phyloP scores from a whole-genome alignment of 2,888 invertebrate species.

The Lydus trimaculatus region DNA sequence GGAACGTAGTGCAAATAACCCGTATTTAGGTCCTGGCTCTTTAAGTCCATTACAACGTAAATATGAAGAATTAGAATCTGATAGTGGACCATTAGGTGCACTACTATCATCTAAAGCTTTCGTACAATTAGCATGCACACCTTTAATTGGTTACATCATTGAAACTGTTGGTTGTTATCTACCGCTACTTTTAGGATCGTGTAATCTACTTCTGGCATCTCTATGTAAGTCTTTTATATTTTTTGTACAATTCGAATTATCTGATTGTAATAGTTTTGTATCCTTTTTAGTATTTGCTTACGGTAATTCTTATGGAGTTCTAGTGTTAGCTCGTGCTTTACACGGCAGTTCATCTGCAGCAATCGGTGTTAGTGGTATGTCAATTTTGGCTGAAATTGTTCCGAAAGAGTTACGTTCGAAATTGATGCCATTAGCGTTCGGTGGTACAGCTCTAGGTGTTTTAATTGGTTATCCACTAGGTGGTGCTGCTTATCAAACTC shows the following conservation, averaged over 20 bases:
- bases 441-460: slow-evolving; percentile 82
- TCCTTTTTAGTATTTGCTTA: slow-evolving; percentile 75
- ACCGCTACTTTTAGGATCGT: slow-evolving; percentile 73
- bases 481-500: slow-evolving; percentile 76
- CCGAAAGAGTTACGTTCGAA: slow-evolving; percentile 66
- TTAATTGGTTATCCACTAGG: slow-evolving; percentile 84
- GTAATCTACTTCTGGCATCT: slow-evolving; percentile 72
- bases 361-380: slow-evolving; percentile 82
- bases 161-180: slow-evolving; percentile 71
- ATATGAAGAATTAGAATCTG: slow-evolving; percentile 62
- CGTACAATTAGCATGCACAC: slow-evolving; percentile 80
- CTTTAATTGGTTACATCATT: slow-evolving; percentile 75
- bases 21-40: slow-evolving; percentile 47
- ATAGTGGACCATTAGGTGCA: slow-evolving; percentile 73
- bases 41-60: slow-evolving; percentile 58
- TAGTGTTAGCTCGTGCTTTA: slow-evolving; percentile 77
- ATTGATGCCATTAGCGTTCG: slow-evolving; percentile 82
- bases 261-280: background rate
- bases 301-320: slow-evolving; percentile 71
- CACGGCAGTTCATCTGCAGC: slow-evolving; percentile 85
- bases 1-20: slow-evolving; percentile 19
- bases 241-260: too few species aligned
- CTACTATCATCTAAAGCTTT: slow-evolving; percentile 80
- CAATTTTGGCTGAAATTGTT: slow-evolving; percentile 72
- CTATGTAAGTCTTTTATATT: slow-evolving; percentile 65